Evolutionary conservation across 2,797 vertebrate genomes (phyloP), one percentile per base, ranked within the genome.

Genomic region (Sorex maritimensis): DNA sequence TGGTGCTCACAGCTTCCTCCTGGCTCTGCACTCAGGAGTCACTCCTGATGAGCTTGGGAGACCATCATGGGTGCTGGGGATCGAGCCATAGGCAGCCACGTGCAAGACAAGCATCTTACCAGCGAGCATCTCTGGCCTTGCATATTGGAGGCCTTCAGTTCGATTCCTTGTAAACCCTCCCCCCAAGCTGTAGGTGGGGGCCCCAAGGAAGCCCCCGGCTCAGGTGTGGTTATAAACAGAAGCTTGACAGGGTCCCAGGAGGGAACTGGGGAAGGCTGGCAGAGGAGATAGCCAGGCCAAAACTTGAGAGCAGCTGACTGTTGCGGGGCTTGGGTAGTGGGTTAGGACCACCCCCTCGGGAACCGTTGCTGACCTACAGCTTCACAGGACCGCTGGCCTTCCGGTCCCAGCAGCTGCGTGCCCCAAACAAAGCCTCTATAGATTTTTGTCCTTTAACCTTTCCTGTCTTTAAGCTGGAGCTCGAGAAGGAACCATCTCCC

Each of bases 301-400:
- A 65, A 41, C 46, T 38, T 19, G 1, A 41, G 61, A 5, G 2
- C 15, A 19, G 30, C 74, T 49, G 58, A 11, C 17, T 34, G 2
- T 6, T 13, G 15, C 52, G 1, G 0, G n/a, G 55, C 12, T 7
- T 0, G 1, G 49, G 23, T 0, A 13, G 77, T 24, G 5, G 14
- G 41, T 14, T 34, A 6, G 49, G 41, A 30, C 26, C 6, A 10
- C 24, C 58, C 52, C 9, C 21, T 21, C n/a, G 14, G 85, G 28
- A 30, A 24, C 80, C 15, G 14, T 14, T 14, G 4, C 23, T 10
- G 44, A 61, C 65, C 71, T 5, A 0, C 6, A 12, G 2, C 19
- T 17, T 30, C 71, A 68, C 69, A 24, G 69, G 15, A 7, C 19
- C 21, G 19, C 78, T 23, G 3, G 6, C 38, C 24, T 46, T 49